Base-by-base conservation (phyloP, 2,888 invertebrate species). In the Scaeva pyrastri region DNA sequence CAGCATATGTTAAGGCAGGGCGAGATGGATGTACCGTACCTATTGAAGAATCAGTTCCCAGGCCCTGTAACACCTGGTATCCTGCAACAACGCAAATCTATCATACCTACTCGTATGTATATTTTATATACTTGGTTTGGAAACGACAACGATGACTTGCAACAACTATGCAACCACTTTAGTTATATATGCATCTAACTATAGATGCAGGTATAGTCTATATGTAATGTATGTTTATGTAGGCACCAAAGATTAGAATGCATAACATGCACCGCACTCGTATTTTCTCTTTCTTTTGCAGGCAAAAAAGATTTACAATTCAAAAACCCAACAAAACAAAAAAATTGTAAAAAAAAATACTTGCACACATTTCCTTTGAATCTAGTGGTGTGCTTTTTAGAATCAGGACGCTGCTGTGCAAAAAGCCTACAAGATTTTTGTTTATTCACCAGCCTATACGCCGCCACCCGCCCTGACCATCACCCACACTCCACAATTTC, bases 351-450 rank as follows among this genome's bases (percentile, higher is more conserved):
- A 55, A 74, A 10, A 39, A 73, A 23, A 45, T 14, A 72, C 72
- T 66, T 85, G 68, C 76, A 80, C 70, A 81, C 72, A 81, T 64
- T 81, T 76, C 48, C 81, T 45, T 73, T 81, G 80, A 68, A 77
- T 77, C 77, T 58, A 39, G 41, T 60, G 60, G 58, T 45, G 64
- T 86, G 74, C 58, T 82, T 82, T n/a, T 60, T 60, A 78, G 77
- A 86, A 86, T 73, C 77, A 71, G 82, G 77, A 78, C 77, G 74
- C 82, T 74, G 74, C 82, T 71, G 74, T 72, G 55, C 77, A 78
- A 86, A 85, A 86, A 74, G 86, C 82, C 86, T 82, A 81, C 77
- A 86, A 86, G 81, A 74, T 81, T 81, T 86, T 86, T 86, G 81
- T 86, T 86, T 86, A 78, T 64, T 66, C 74, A 60, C 74, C 31